Percentiles rank a stretch among this genome's conserved stretches.
These are phyloP conservation scores for Chymomyza costata DNA, from an alignment of 1,140 invertebrate genomes.

Conservation along the genomic window DNA sequence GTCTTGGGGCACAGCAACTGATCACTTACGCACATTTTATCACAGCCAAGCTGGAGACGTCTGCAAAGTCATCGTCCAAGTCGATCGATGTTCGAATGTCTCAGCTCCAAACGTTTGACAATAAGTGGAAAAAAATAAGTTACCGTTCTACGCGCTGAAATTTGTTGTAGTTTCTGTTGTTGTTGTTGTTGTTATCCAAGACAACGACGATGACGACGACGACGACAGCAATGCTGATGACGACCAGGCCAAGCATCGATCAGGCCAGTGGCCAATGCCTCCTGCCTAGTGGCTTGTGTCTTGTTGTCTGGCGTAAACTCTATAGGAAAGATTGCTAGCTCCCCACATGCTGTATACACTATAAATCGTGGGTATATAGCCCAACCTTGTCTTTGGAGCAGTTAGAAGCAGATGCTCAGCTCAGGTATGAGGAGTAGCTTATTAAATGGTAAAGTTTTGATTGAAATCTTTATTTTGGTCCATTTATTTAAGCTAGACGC, in stretches of 20 bases:
- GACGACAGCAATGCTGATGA: slow-evolving; percentile 41
- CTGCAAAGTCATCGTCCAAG: slow-evolving; percentile 20
- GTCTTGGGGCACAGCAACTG: slow-evolving; percentile 22
- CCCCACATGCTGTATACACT: too few species aligned
- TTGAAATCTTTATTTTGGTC: too few species aligned
- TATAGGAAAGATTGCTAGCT: too few species aligned
- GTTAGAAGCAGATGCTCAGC: too few species aligned
- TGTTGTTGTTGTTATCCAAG: too few species aligned
- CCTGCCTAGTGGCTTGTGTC: slow-evolving; percentile 3
- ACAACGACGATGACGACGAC: slow-evolving; percentile 20
- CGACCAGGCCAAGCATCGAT: slow-evolving; percentile 24
- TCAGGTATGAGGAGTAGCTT: too few species aligned
- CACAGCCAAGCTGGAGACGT: slow-evolving; percentile 66
- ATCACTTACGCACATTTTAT: slow-evolving; percentile 71
- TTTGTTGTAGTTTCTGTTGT: slow-evolving; percentile 52
- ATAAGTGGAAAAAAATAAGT: slow-evolving; percentile 72
- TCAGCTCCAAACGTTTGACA: slow-evolving; percentile 38
- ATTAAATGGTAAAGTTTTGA: too few species aligned
- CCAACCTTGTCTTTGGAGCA: too few species aligned
- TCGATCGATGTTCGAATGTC: slow-evolving; percentile 12
- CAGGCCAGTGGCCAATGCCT: slow-evolving; percentile 1
- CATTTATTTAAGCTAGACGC: too few species aligned
- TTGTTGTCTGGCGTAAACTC: slow-evolving; percentile 15
- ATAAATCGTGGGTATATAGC: too few species aligned
- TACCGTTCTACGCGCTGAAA: slow-evolving; percentile 72